Evolutionary conservation across 2,888 invertebrate species (phyloP), one percentile per base, ranked within the genome.

Genomic region (Chaetoderma sp.): DNA sequence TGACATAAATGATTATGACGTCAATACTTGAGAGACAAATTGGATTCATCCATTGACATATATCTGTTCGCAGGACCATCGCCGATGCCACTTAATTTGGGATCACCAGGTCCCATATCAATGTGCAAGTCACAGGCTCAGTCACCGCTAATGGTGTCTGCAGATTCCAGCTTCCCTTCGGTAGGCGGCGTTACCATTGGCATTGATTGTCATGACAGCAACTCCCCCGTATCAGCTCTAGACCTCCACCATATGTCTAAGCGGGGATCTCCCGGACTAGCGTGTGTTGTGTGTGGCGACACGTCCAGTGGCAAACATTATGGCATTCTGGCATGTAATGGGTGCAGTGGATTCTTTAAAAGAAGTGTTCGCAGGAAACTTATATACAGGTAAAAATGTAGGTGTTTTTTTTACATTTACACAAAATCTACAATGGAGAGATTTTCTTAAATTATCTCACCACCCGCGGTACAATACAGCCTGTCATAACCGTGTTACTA

Each of bases 331-430:
- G 98, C 98, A 0, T 99, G 99, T 88, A 99, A 99, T 83, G 99
- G 99, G 0, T 99, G 99, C 89, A 96, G 96, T 63, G 99, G 99
- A 0, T 99, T 99, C 89, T 99, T 99, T 90, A 99, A 99, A 86
- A 88, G 98, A 72, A 96, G 95, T 74, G 98, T 98, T 39, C 90
- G 98, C 60, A 90, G 98, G 83, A 97, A 98, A 89, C 91, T 98
- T 68, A 97, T 98, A 77, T 98, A 98, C 90, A 93, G 98, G 98
- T 96, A 79, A 65, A 63, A 10, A 54, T 13, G 30, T 54, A 30
- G 16, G 10, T 23, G 16, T 16, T 49, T 49, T 2, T 10, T n/a
- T 36, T 36, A 16, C 39, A 13, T 10, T 36, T n/a, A 36, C 10
- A 13, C 39, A 36, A 36, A 36, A 16, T 36, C n/a, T 36, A 36